These are phyloP conservation scores for Telenomus remus DNA, from an alignment of 1,140 invertebrate species.

Conservation along the genomic window DNA sequence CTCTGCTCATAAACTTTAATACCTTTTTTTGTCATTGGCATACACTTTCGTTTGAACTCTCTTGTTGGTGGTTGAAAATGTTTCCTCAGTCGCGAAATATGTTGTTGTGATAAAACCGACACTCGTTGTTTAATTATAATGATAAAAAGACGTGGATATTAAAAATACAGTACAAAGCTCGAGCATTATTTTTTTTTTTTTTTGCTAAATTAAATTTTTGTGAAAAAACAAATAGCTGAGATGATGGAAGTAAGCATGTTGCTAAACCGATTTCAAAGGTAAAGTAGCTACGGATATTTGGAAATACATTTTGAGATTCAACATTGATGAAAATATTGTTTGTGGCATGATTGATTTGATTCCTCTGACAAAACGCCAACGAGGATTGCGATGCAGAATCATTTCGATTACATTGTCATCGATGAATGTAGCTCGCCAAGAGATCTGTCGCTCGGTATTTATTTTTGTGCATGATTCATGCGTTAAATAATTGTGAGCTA, in stretches of 20 bases:
- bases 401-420: constrained; percentile 30
- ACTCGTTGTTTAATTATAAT: too few relatives aligned
- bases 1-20: constrained; percentile 17
- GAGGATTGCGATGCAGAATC: constrained; percentile 4
- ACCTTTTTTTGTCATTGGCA: neutral
- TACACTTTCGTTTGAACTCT: too few relatives aligned
- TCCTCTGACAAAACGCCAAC: constrained; percentile 17
- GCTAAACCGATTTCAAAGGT: too few relatives aligned
- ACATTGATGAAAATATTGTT: constrained; percentile 4
- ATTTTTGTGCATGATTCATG: constrained; percentile 29
- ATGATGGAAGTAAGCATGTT: too few relatives aligned
- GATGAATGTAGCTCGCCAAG: neutral
- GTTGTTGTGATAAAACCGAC: too few relatives aligned
- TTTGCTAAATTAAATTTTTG: too few relatives aligned
- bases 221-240: too few relatives aligned
- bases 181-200: too few relatives aligned
- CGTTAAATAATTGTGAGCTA: neutral
- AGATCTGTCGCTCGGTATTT: constrained; percentile 17
- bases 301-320: constrained; percentile 16
- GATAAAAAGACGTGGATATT: too few relatives aligned
- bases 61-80: too few relatives aligned
- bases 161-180: too few relatives aligned
- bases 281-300: neutral
- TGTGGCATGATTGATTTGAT: constrained; percentile 20
- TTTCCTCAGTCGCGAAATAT: too few relatives aligned